A percentile compares a stretch with the other conserved stretches of the same genome.
These are phyloP conservation scores for Calyptomena viridis DNA, from an alignment of 2,113 vertebrate genomes.

Conservation along the genomic window DNA sequence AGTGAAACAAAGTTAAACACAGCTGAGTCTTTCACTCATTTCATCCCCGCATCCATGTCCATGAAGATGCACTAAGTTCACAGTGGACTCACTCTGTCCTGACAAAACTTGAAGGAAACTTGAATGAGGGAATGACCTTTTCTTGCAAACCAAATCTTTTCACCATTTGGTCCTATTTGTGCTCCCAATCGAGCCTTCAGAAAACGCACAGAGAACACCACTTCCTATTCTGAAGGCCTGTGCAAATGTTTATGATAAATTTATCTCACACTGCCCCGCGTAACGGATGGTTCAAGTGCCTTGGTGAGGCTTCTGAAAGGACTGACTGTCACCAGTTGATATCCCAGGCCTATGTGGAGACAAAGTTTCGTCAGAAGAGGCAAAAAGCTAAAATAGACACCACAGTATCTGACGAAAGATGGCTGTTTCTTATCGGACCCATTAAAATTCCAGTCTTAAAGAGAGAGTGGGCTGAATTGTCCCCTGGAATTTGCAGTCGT, in stretches of 20 bases:
- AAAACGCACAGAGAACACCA: not conserved
- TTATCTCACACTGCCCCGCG: not conserved
- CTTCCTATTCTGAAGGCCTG: conserved; percentile 25
- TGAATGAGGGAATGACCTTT: not conserved
- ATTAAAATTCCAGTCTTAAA: conserved; percentile 67
- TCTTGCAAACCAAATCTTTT: not conserved
- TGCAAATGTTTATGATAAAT: conserved; percentile 41
- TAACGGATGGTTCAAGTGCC: conserved; percentile 49
- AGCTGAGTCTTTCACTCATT: not conserved
- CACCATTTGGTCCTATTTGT: not conserved
- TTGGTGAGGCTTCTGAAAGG: conserved; percentile 52
- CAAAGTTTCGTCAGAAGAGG: conserved; percentile 7
- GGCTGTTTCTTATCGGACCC: not conserved
- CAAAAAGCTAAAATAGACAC: conserved; percentile 54
- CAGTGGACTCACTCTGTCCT: not conserved
- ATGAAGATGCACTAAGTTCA: not conserved
- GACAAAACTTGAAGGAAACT: not conserved
- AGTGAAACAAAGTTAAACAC: not conserved
- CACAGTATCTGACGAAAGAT: conserved; percentile 59
- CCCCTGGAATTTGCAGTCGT: not conserved
- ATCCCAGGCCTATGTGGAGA: not conserved
- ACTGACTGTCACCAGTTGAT: conserved; percentile 48
- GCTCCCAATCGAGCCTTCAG: not conserved
- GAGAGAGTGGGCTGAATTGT: not conserved
- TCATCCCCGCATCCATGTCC: not conserved